phyloP scores from a whole-genome alignment of 2,888 invertebrate genomes.

The Invenusta paracnida region DNA sequence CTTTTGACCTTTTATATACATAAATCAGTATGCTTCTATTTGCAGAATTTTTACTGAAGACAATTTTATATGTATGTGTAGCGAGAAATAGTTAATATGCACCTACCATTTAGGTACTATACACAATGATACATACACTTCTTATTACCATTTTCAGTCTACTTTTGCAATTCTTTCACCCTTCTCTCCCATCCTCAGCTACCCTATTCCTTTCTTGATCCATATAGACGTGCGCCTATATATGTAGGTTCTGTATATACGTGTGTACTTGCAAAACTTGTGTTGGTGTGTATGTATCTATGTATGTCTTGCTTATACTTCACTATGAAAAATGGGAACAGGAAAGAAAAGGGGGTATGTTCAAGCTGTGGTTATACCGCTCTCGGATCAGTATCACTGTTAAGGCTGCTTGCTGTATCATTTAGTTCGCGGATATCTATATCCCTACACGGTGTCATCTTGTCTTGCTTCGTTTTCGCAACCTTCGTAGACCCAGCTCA shows the following conservation, averaged over 20 bases:
- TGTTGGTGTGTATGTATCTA: no score
- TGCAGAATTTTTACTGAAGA: neutral
- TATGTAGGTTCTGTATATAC: neutral
- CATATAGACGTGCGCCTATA: neutral
- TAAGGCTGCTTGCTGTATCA: neutral
- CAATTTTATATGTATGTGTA: neutral
- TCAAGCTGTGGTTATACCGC: no score
- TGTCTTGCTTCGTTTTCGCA: constrained; percentile 1
- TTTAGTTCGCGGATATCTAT: neutral
- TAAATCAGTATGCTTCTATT: no score
- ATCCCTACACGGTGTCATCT: neutral
- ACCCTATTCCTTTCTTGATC: no score
- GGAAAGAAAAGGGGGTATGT: neutral
- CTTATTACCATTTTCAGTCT: neutral
- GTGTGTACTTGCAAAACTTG: no score
- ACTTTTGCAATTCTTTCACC: neutral
- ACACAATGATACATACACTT: no score
- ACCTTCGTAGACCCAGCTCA: constrained; percentile 10
- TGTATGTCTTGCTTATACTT: no score
- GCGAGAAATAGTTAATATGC: neutral
- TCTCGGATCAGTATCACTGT: neutral
- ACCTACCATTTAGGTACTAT: neutral
- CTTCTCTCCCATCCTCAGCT: no score
- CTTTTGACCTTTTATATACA: no score
- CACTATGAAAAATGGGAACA: neutral